Evolutionary conservation across 2,888 invertebrate species (phyloP), one percentile per base, ranked within the genome.

Genomic region (Stenotaenia linearis): DNA sequence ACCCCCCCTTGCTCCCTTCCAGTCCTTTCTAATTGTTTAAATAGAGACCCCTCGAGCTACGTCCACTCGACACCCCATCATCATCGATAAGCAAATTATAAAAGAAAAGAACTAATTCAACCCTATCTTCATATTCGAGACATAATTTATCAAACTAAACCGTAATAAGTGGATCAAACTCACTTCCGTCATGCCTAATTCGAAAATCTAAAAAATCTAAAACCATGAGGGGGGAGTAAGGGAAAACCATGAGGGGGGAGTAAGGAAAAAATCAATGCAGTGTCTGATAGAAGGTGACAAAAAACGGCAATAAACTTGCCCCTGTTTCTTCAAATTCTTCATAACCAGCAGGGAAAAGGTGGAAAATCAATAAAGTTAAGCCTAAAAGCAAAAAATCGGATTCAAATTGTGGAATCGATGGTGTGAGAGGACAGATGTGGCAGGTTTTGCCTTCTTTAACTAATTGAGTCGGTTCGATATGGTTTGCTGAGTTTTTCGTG

Each of bases 381-480:
- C n/a, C n/a, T n/a, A 32, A 32, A 32, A 32, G 32, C 12, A 45
- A 18, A 45, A 45, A 18, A 45, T 45, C 45, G 7, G 12, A n/a
- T 45, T 4, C 15, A 9, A 45, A 45, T 9, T 45, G 7, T 45
- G 3, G 12, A n/a, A 45, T n/a, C 12, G 45, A 45, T 45, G 12
- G 7, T 45, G 12, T 15, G 4, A n/a, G 15, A 23, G 10, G 23
- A 6, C 61, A 61, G 61, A 21, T 69, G 69, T 23, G 10, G 25
- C 5, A 4, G 69, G n/a, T n/a, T n/a, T 69, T 69, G 25, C 28
- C 69, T 6, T 69, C 69, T 69, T 69, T 28, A 69, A 69, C 69
- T 69, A 69, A 69, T 69, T 69, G 69, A 69, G 69, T 69, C 69
- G 15, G 69, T 69, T 28, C 69, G 28, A 56, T n/a, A n/a, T n/a